Percentiles rank a stretch among this genome's conserved stretches.
Evolutionary conservation across 2,797 vertebrate species (phyloP).

Genomic region (Hoplostethus mediterraneus): DNA sequence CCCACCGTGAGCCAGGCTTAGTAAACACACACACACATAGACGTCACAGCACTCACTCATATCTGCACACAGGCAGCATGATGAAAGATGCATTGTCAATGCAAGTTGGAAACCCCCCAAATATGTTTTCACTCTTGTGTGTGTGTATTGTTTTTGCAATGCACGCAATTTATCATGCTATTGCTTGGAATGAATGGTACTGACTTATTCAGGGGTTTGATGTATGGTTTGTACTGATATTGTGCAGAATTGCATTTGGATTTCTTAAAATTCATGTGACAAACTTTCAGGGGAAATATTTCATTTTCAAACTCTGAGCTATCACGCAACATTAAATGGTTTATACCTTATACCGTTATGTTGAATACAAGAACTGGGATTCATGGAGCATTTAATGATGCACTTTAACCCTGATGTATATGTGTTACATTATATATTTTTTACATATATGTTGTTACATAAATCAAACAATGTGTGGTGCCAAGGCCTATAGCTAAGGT

Average conservation of each 20-base stretch:
- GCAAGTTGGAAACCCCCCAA: slow-evolving; percentile 71
- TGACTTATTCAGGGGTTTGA: slow-evolving; percentile 54
- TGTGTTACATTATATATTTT: slow-evolving; percentile 8
- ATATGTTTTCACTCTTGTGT: slow-evolving; percentile 64
- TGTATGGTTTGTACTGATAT: slow-evolving; percentile 34
- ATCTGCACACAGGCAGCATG: slow-evolving; percentile 60
- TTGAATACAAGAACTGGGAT: neutral
- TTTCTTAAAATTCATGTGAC: slow-evolving; percentile 17
- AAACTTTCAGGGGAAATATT: slow-evolving; percentile 31
- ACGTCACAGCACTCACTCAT: slow-evolving; percentile 61
- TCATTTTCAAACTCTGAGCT: slow-evolving; percentile 14
- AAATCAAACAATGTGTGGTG: slow-evolving; percentile 14
- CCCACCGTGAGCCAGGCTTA: slow-evolving; percentile 34
- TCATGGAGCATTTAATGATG: neutral
- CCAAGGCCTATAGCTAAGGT: slow-evolving; percentile 23
- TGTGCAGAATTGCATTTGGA: slow-evolving; percentile 27
- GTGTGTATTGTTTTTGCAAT: slow-evolving; percentile 60
- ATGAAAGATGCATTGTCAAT: slow-evolving; percentile 76
- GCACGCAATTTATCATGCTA: slow-evolving; percentile 37
- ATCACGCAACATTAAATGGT: slow-evolving; percentile 18
- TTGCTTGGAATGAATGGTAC: slow-evolving; percentile 35
- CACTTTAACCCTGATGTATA: slow-evolving; percentile 4
- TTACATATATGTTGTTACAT: slow-evolving; percentile 23
- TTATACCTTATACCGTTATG: neutral
- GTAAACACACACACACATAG: slow-evolving; percentile 28